Base-by-base conservation (phyloP, 1,140 invertebrate species). In the Zaprionus vittiger region DNA sequence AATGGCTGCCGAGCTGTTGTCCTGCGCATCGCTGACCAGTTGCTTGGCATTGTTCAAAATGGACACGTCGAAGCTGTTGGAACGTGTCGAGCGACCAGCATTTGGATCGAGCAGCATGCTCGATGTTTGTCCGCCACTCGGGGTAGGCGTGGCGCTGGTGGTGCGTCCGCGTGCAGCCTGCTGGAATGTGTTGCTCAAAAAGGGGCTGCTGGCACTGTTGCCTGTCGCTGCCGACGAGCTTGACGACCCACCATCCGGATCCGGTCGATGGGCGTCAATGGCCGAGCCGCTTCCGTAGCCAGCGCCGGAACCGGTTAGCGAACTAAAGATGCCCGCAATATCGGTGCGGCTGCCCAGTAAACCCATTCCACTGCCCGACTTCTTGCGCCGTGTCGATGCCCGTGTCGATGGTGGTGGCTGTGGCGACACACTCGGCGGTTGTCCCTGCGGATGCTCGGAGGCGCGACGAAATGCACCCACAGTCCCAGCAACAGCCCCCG, bases 31-130 rank as follows among this genome's bases (percentile, higher is more conserved):
- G 57, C 67, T 83, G 11, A 91, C 80, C 70, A 81, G 62, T 56
- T 91, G 91, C 69, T 93, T 93, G 17, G 93, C 93, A 31, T 94
- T 94, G 72, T 95, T 94, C 31, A 97, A 93, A 17, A 96, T 95
- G 7, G 96, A 96, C 2, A 96, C 95, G 86, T 97, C 96, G 81
- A 97, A 97, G 92, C 96, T 97, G 90, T 96, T 97, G 2, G 96
- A 97, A 1, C 96, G 94, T 28, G 93, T 94, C 71, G 94, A 95
- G 56, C 94, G 93, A 0, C 91, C 91, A 2, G 91, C 91, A 61
- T 92, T 92, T 4, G 91, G 91, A 65, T 92, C 91, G 1, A 92
- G 77, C 24, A 91, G 52, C 26, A 61, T 73, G 12, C 76, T 74
- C 5, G 71, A 56, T 0, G 63, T 28, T 28, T 78, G 78, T 14